phyloP scores from a whole-genome alignment of 1,140 invertebrate species.

The Araneus ventricosus region DNA sequence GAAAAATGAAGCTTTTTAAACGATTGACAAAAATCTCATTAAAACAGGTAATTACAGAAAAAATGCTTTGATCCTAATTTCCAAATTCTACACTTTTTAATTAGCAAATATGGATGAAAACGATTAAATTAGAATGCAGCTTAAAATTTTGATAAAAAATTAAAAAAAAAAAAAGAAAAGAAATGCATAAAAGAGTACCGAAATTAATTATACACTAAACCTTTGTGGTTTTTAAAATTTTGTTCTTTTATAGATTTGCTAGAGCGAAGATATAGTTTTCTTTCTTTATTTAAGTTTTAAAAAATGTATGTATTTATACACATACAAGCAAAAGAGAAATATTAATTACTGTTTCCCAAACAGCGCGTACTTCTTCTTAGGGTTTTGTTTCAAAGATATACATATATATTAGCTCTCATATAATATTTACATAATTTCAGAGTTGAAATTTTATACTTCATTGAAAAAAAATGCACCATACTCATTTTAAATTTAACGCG shows the following conservation, averaged over 20 bases:
- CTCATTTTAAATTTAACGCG: neutral
- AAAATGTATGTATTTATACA: neutral
- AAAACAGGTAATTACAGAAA: too few relatives aligned
- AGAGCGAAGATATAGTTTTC: neutral
- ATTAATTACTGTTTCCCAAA: neutral
- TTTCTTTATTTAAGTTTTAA: neutral
- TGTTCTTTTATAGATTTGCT: neutral
- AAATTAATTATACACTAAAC: too few relatives aligned
- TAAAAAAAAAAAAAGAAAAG: too few relatives aligned
- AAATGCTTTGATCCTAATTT: too few relatives aligned
- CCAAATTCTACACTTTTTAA: too few relatives aligned
- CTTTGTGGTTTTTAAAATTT: too few relatives aligned
- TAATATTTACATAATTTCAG: neutral
- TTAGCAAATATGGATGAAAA: too few relatives aligned
- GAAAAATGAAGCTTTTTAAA: too few relatives aligned
- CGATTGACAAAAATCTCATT: too few relatives aligned
- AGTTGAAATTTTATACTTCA: neutral
- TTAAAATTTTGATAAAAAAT: too few relatives aligned
- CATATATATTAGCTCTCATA: neutral
- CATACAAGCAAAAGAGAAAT: neutral
- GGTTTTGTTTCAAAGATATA: constrained; percentile 22
- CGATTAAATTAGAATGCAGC: too few relatives aligned
- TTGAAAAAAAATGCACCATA: neutral
- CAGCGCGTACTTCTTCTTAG: neutral
- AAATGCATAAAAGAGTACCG: too few relatives aligned